Conservation (phyloP, 2,113 vertebrate species). For the Mastomys coucha region DNA sequence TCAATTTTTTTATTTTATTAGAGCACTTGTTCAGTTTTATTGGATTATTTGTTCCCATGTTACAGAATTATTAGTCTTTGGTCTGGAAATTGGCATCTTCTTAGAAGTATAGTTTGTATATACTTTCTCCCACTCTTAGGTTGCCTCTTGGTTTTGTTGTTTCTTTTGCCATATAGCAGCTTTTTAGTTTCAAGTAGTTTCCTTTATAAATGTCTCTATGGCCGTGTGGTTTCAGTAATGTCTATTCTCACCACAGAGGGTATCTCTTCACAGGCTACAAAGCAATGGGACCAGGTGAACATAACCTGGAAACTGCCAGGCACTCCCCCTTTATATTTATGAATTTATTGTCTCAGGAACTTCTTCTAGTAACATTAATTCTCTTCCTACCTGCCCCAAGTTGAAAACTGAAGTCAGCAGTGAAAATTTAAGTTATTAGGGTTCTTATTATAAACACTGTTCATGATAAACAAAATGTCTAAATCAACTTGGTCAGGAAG, state of each 20-base stretch:
- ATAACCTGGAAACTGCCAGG: not conserved
- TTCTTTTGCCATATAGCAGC: not conserved
- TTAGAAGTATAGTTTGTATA: not conserved
- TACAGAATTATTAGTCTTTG: not conserved
- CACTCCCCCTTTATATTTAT: not conserved
- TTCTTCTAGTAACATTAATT: not conserved
- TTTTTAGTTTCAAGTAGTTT: not conserved
- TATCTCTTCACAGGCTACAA: not conserved
- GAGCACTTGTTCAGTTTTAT: not conserved
- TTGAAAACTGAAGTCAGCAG: not conserved
- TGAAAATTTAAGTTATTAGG: not conserved
- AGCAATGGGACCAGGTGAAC: not conserved
- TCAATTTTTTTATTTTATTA: not conserved
- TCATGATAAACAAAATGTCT: not conserved
- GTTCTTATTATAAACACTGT: not conserved
- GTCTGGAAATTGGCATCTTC: not conserved
- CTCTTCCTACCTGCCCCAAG: not conserved
- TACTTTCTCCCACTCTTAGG: not conserved
- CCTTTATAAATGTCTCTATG: not conserved
- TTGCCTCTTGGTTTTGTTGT: not conserved
- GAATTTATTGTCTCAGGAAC: not conserved
- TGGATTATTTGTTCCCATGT: not conserved
- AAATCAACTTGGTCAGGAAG: not conserved
- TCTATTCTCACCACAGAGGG: not conserved
- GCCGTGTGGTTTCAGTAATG: not conserved